A percentile compares a stretch with the other conserved stretches of the same genome.
phyloP scores from a whole-genome alignment of 2,888 invertebrate genomes.

The Dugesia japonica region DNA sequence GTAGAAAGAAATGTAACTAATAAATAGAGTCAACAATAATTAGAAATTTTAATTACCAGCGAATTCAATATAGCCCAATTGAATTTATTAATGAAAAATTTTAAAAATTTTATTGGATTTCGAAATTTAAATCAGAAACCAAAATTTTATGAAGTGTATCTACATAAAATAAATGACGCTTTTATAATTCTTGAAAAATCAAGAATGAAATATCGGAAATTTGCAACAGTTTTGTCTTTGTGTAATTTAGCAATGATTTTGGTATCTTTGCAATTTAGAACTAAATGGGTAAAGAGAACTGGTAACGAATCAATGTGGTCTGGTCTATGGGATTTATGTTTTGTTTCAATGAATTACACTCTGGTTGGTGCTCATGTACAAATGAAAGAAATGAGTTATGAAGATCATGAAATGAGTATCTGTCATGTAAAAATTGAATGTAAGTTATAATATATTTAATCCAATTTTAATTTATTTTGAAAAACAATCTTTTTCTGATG shows the following conservation, averaged over 20 bases:
- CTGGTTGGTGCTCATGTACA: neutral
- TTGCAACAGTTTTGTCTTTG: neutral
- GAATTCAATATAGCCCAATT: too few relatives aligned
- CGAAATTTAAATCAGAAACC: constrained; percentile 9
- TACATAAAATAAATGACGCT: neutral
- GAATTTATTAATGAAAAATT: neutral
- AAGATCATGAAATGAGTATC: neutral
- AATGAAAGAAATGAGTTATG: neutral
- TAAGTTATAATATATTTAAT: too few relatives aligned
- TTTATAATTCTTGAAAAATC: constrained; percentile 6
- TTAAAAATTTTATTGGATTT: neutral
- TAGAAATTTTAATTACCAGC: neutral
- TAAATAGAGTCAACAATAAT: neutral
- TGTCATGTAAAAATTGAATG: constrained; percentile 8
- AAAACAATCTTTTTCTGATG: too few relatives aligned
- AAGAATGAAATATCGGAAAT: constrained; percentile 1
- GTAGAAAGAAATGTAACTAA: too few relatives aligned
- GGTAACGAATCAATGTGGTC: neutral
- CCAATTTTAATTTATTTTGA: too few relatives aligned
- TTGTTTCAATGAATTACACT: neutral
- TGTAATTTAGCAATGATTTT: neutral
- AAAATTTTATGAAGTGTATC: neutral
- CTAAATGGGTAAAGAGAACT: neutral
- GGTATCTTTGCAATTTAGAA: neutral
- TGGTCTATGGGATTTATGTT: constrained; percentile 6